Base-by-base conservation (phyloP, 2,797 vertebrate species). In the Pteropus rufus region DNA sequence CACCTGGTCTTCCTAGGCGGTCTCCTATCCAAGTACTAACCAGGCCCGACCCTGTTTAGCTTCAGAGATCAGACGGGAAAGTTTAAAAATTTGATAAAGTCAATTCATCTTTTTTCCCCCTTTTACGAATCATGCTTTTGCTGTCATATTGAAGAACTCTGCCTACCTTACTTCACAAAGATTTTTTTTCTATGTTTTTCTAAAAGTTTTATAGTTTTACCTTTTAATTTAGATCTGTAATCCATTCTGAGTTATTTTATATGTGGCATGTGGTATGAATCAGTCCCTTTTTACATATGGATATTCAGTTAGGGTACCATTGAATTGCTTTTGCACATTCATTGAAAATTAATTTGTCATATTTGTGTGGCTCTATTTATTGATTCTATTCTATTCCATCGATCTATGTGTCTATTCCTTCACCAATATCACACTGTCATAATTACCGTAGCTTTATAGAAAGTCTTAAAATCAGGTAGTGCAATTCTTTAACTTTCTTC, bases 171-270 rank as follows among this genome's bases (percentile, higher is more conserved):
- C 39, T 26, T 95, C 29, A 58, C 2, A 84, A 52, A 84, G 56
- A 58, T 36, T 91, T 88, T 93, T 84, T 36, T 36, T 36, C 29
- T 69, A 36, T 62, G 14, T 46, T 75, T 96, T 72, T 56, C n/a
- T 82, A 26, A 94, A 93, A 67, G 19, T 70, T 49, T 77, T 54
- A 44, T 67, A 34, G 49, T 75, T n/a, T 86, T 60, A 41, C 62
- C 24, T 75, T 88, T 95, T 60, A 39, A 62, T 93, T 81, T 91
- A 94, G 36, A 81, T 62, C 39, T 70, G 15, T 91, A 64, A 72
- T 60, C 31, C 19, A 62, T 82, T 88, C n/a, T 85, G n/a, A 85
- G 82, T 83, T 94, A 84, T 94, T 92, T 91, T 60, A 26, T 31
- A 72, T 77, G 7, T 52, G 9, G 12, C 49, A 5, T 26, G 31